Evolutionary conservation across 2,113 vertebrate genomes (phyloP).

Genomic region (Odocoileus hemionus): DNA sequence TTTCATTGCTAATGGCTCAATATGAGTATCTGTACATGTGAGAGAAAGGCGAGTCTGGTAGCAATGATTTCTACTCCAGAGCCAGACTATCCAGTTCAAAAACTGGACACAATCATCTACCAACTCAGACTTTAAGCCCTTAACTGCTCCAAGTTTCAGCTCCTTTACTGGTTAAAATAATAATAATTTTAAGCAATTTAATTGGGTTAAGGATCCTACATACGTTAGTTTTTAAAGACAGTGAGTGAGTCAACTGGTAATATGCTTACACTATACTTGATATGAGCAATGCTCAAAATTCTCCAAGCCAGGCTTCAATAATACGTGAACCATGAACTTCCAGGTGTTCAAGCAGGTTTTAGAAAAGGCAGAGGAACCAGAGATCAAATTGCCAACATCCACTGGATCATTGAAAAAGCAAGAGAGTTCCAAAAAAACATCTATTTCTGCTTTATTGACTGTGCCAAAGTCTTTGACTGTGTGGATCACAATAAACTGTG

Average conservation of each 20-base stretch:
- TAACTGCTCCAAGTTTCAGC: neutral
- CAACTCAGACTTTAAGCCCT: neutral
- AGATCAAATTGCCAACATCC: neutral
- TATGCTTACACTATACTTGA: neutral
- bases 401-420: accelerated
- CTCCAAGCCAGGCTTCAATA: neutral
- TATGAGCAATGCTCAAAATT: neutral
- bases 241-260: neutral
- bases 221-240: neutral
- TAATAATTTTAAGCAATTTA: neutral
- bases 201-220: neutral
- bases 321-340: neutral
- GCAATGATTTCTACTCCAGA: neutral
- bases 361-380: neutral
- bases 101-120: neutral
- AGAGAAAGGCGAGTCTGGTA: neutral
- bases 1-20: neutral
- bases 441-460: neutral
- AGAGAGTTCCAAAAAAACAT: neutral
- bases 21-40: neutral
- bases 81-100: neutral
- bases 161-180: neutral
- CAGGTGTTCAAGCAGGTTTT: neutral
- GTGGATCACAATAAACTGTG: neutral
- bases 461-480: neutral